Evolutionary conservation across 2,113 vertebrate species (phyloP), one percentile per base, ranked within the genome.

Genomic region (Lathamus discolor): DNA sequence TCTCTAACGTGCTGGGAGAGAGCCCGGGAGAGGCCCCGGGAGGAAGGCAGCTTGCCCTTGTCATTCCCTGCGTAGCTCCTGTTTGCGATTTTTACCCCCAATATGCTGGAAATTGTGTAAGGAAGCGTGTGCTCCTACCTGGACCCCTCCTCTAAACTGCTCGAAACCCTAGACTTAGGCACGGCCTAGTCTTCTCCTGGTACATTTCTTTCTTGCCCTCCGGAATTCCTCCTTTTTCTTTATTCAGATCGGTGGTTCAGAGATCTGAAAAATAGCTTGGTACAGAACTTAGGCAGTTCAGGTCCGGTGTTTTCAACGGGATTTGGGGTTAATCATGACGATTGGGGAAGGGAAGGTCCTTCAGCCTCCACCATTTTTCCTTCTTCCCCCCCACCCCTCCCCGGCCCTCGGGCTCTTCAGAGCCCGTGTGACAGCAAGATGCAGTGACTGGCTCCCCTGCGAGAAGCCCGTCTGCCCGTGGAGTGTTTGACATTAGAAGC

Each of bases 51-150:
- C 39, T 20, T 1, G 0, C 24, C 51, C 3, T 2, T 70, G n/a
- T 41, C 77, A 29, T 15, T 75, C 48, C 8, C 59, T 44, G 33
- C 3, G 3, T n/a, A 64, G 27, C 29, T 76, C 10, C 1, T 1
- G 10, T 64, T 94, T 84, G 72, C 1, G 2, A 35, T 91, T 91
- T 90, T 74, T 81, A 17, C 5, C 2, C 6, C 17, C 10, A 31
- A n/a, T 25, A 8, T 7, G 10, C 24, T 46, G 77, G 15, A 20
- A 91, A 51, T 17, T 1, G 1, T 13, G 46, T 11, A n/a, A 74
- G 81, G 29, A 54, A 48, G 1, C 0, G 0, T 18, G n/a, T 66
- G 37, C 8, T 57, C 13, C 52, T 39, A 5, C 28, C 10, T 2
- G 35, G 44, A 35, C 7, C 15, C 14, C 11, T 59, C 16, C 55